phyloP scores from a whole-genome alignment of 1,140 invertebrate genomes.

The Gryon sp. region DNA sequence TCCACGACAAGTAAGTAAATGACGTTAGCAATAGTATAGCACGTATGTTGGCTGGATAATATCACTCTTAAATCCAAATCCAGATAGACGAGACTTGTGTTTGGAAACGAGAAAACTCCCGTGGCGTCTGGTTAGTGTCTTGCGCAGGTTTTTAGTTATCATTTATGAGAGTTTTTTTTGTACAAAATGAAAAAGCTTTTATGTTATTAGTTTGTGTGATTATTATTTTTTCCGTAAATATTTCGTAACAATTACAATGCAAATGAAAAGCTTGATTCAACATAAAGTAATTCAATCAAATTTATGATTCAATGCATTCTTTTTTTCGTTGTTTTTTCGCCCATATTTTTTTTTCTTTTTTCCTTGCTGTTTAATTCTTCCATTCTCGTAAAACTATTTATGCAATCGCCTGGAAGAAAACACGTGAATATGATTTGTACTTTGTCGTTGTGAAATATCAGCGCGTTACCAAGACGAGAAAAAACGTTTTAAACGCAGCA shows the following conservation, averaged over 20 bases:
- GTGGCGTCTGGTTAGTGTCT: slow-evolving; percentile 54
- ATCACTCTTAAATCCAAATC: slow-evolving; percentile 56
- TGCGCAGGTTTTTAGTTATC: slow-evolving; percentile 46
- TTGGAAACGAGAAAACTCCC: slow-evolving; percentile 58
- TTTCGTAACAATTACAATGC: not conserved
- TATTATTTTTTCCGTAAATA: not conserved
- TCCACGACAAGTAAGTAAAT: slow-evolving; percentile 54
- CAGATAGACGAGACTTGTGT: slow-evolving; percentile 54
- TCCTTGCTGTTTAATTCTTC: no score
- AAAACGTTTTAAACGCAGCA: slow-evolving; percentile 53
- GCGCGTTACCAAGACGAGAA: slow-evolving; percentile 13
- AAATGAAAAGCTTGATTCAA: no score
- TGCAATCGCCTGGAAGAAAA: slow-evolving; percentile 3
- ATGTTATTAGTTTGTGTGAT: slow-evolving; percentile 12
- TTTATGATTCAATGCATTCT: no score
- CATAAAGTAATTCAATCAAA: no score
- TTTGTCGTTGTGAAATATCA: slow-evolving; percentile 16
- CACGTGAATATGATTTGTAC: slow-evolving; percentile 34
- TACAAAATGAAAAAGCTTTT: slow-evolving; percentile 24
- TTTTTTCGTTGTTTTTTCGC: no score
- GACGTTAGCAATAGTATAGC: slow-evolving; percentile 39
- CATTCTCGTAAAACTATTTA: not conserved
- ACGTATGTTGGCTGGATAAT: slow-evolving; percentile 58
- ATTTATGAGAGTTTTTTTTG: slow-evolving; percentile 40
- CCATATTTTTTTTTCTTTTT: no score